Conservation (phyloP, 2,888 invertebrate genomes). For the Agriopis marginaria region DNA sequence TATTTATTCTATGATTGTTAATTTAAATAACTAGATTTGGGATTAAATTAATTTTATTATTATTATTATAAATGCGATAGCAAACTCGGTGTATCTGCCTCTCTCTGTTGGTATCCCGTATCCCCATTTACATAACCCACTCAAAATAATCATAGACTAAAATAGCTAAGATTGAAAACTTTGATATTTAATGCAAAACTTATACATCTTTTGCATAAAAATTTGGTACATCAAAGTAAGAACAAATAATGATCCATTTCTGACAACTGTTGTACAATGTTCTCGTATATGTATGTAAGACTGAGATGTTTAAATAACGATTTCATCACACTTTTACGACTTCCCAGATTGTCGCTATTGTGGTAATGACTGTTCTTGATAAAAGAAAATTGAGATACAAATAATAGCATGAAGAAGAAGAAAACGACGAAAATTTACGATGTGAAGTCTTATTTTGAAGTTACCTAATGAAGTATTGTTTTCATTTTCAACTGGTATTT, state of each 20-base stretch:
- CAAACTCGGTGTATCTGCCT: too few species aligned
- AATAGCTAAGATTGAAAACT: too few species aligned
- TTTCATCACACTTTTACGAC: constrained; percentile 26
- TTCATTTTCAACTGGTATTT: neutral
- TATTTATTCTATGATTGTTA: too few species aligned
- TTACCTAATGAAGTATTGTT: neutral
- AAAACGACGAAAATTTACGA: constrained; percentile 16
- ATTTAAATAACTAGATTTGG: too few species aligned
- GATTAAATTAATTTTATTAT: too few species aligned
- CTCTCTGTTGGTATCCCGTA: too few species aligned
- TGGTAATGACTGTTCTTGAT: constrained; percentile 24
- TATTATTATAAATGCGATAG: too few species aligned
- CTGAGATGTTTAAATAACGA: constrained; percentile 29
- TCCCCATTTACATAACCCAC: too few species aligned
- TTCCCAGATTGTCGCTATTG: constrained; percentile 16
- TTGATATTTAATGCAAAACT: too few species aligned
- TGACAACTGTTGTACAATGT: neutral
- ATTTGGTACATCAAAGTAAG: neutral
- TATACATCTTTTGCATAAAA: neutral
- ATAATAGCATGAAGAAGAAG: constrained; percentile 4
- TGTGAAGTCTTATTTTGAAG: neutral
- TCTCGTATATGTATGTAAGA: constrained; percentile 9
- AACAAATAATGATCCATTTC: constrained; percentile 16
- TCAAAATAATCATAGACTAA: too few species aligned
- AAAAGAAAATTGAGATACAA: constrained; percentile 29